Conservation (phyloP, 2,113 vertebrate species). For the Oryzias melastigma region DNA sequence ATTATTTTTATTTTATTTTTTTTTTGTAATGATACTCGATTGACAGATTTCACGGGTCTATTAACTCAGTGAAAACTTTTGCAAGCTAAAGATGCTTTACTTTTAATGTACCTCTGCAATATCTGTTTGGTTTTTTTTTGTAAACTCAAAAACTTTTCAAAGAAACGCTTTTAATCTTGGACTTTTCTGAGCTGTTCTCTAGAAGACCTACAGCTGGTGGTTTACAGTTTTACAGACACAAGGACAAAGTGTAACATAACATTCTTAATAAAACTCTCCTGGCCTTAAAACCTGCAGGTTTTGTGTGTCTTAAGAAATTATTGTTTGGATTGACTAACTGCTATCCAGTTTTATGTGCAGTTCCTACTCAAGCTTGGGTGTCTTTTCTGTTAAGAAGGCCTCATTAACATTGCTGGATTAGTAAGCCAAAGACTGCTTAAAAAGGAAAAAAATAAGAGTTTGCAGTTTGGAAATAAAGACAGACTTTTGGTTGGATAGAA, state of each 20-base stretch:
- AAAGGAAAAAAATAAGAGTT: not conserved
- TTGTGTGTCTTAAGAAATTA: conserved; percentile 16
- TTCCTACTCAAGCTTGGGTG: not conserved
- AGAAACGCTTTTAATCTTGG: too few species aligned
- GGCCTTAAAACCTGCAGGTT: conserved; percentile 29
- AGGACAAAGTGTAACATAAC: conserved; percentile 3
- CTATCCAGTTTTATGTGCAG: conserved; percentile 5
- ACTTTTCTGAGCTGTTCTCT: not conserved
- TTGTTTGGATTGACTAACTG: conserved; percentile 20
- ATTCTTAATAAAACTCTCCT: conserved; percentile 11
- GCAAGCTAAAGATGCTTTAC: conserved; percentile 4
- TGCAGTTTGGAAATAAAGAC: too few species aligned
- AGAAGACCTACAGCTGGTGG: conserved; percentile 4
- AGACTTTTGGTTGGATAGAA: too few species aligned
- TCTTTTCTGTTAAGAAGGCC: not conserved
- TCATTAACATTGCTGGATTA: not conserved
- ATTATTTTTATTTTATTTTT: too few species aligned
- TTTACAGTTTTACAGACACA: conserved; percentile 11
- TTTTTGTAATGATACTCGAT: too few species aligned
- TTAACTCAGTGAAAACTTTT: too few species aligned
- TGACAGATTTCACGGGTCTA: too few species aligned
- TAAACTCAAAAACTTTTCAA: not conserved
- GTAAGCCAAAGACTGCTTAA: not conserved
- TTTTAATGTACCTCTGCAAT: not conserved
- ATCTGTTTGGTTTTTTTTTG: not conserved